Evolutionary conservation across 1,140 invertebrate species (phyloP).

Genomic region (Trachelipus rathkii): DNA sequence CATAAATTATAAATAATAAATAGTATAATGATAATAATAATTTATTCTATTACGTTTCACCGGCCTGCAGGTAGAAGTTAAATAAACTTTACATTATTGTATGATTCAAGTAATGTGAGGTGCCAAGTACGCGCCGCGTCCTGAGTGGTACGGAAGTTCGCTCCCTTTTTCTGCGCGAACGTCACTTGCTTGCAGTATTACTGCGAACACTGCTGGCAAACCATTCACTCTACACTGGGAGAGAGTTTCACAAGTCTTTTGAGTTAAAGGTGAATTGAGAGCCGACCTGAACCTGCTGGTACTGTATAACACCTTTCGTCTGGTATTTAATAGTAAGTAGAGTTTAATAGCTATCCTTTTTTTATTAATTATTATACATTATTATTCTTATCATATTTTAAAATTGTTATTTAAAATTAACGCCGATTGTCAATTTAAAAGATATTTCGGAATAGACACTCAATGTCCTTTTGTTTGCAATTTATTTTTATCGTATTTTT

Average conservation of each 20-base stretch:
- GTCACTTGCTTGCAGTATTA: conserved; percentile 98
- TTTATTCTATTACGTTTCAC: too few species aligned
- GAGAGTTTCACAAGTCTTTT: conserved; percentile 98
- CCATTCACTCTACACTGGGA: conserved; percentile 90
- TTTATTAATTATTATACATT: conserved; percentile 4
- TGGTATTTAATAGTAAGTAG: conserved; percentile 61
- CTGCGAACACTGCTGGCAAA: conserved; percentile 98
- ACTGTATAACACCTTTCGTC: too few species aligned
- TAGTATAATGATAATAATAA: too few species aligned
- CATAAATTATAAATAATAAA: too few species aligned
- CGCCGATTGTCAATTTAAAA: not conserved
- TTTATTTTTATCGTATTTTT: too few species aligned
- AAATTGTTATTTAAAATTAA: not conserved
- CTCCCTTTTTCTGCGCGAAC: conserved; percentile 98
- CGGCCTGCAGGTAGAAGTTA: too few species aligned
- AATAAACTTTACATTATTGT: too few species aligned
- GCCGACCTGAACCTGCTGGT: conserved; percentile 80
- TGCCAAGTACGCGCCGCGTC: conserved; percentile 93
- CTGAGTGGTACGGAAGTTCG: conserved; percentile 94
- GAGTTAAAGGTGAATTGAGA: conserved; percentile 98
- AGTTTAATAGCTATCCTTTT: not conserved
- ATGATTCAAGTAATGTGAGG: too few species aligned
- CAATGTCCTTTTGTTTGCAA: too few species aligned
- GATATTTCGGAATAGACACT: too few species aligned
- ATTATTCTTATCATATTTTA: not conserved